Evolutionary conservation across 2,888 invertebrate genomes (phyloP).

Genomic region (Latheticus oryzae): DNA sequence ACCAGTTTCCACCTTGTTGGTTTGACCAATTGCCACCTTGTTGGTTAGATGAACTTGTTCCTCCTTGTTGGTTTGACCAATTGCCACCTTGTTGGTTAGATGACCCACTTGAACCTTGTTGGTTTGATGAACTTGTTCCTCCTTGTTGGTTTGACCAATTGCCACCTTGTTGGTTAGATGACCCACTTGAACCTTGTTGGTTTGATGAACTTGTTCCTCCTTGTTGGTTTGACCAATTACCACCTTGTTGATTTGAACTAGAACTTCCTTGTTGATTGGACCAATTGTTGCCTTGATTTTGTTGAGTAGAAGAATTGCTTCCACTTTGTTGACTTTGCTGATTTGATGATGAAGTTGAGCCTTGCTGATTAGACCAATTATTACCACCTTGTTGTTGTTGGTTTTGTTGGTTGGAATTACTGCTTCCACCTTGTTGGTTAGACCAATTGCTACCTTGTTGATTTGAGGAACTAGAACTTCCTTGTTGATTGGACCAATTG

Average conservation of each 20-base stretch:
- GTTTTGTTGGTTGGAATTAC: slow-evolving; percentile 36
- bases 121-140: slow-evolving; percentile 18
- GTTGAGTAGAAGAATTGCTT: slow-evolving; percentile 25
- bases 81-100: slow-evolving; percentile 28
- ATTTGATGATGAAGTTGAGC: slow-evolving; percentile 7
- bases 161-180: slow-evolving; percentile 32
- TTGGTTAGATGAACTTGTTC: slow-evolving; percentile 20
- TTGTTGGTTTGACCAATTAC: slow-evolving; percentile 31
- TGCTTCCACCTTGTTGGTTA: slow-evolving; percentile 42
- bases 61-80: slow-evolving; percentile 30
- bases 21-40: slow-evolving; percentile 28
- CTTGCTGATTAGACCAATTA: slow-evolving; percentile 36
- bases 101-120: slow-evolving; percentile 27
- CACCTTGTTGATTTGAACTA: slow-evolving; percentile 32
- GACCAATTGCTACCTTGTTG: slow-evolving; percentile 39
- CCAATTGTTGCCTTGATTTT: slow-evolving; percentile 16
- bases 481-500: slow-evolving; percentile 22
- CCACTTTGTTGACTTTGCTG: slow-evolving; percentile 37
- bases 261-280: slow-evolving; percentile 35
- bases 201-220: slow-evolving; percentile 58
- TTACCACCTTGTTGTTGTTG: slow-evolving; percentile 58
- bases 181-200: slow-evolving; percentile 29
- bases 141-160: slow-evolving; percentile 30
- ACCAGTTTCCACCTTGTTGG: slow-evolving; percentile 24
- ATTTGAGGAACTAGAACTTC: slow-evolving; percentile 37